Evolutionary conservation across 2,797 vertebrate species (phyloP).

Genomic region (Hafferia zeledoni): DNA sequence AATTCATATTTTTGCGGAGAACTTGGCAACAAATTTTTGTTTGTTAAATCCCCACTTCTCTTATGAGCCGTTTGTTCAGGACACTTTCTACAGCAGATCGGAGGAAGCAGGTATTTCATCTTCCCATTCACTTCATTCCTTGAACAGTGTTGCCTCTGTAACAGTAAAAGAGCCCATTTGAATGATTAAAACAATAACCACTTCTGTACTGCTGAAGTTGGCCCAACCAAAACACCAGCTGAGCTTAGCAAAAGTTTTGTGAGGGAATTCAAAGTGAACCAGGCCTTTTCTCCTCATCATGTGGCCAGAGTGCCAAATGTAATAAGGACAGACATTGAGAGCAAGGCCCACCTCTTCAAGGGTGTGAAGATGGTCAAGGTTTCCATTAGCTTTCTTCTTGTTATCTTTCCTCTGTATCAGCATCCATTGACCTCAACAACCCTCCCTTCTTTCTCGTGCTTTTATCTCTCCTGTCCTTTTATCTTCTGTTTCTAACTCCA

Average conservation of each 20-base stretch:
- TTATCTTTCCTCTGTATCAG: neutral
- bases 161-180: neutral
- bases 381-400: neutral
- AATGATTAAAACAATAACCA: neutral
- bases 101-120: neutral
- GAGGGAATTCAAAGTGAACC: neutral
- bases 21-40: neutral
- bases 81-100: neutral
- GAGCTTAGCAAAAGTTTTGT: neutral
- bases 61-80: neutral
- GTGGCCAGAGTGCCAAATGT: neutral
- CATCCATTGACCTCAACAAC: conserved; percentile 16
- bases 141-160: neutral
- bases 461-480: neutral
- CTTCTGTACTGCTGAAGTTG: neutral
- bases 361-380: neutral
- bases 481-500: neutral
- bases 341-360: neutral
- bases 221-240: neutral
- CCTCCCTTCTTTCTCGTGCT: neutral
- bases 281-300: neutral
- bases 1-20: neutral
- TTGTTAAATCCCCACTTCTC: neutral
- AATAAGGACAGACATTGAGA: neutral
- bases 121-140: neutral